Evolutionary conservation across 30 jellyfish, hydroid and myxozoan species (phyloP).

Genomic region (Hydractinia symbiolongicarpus): DNA sequence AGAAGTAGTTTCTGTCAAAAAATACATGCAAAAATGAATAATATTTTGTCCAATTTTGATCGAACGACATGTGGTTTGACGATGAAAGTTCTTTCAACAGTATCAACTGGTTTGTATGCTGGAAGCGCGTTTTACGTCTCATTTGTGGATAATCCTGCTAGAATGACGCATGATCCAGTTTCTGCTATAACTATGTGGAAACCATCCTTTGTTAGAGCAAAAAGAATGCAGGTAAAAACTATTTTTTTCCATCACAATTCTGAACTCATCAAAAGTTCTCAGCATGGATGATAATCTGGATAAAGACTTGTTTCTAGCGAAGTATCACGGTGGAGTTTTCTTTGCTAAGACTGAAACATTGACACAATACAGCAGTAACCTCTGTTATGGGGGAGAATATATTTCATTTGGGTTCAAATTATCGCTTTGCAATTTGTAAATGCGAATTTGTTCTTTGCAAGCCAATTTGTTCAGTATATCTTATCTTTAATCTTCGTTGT

Average conservation of each 20-base stretch:
- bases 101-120: not conserved
- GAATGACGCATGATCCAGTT: not conserved
- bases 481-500: not conserved
- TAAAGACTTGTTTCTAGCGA: not conserved
- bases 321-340: not conserved
- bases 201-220: constrained; percentile 28
- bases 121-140: not conserved
- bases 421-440: too few species aligned
- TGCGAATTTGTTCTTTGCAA: too few species aligned
- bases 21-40: too few species aligned
- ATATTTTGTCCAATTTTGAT: not conserved
- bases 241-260: not conserved
- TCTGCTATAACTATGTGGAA: constrained; percentile 23
- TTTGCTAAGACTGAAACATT: not conserved
- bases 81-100: not conserved
- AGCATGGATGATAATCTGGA: not conserved
- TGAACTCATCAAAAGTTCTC: not conserved
- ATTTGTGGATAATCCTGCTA: not conserved
- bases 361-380: too few species aligned
- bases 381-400: not conserved
- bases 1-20: too few species aligned
- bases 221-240: not conserved
- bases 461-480: not conserved
- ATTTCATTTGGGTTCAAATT: too few species aligned
- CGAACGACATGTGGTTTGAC: not conserved